phyloP scores from a whole-genome alignment of 2,797 vertebrate genomes.

The Lepus townsendii region DNA sequence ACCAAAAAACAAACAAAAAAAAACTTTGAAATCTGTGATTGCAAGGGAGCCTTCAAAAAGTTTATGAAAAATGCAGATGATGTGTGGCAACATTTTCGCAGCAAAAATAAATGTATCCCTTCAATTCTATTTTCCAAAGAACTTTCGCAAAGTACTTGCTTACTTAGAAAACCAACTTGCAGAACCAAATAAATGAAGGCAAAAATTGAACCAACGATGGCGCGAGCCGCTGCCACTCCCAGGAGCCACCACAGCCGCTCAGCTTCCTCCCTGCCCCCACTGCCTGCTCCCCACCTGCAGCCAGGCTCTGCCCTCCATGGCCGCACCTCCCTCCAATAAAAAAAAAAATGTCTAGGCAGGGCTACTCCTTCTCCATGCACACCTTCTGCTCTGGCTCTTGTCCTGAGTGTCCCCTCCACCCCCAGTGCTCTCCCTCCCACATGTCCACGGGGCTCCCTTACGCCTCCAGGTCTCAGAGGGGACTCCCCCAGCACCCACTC shows the following conservation, averaged over 20 bases:
- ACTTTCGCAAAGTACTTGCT: no score
- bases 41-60: no score
- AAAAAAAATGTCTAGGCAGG: not conserved
- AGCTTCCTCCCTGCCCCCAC: not conserved
- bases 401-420: not conserved
- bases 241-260: not conserved
- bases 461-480: not conserved
- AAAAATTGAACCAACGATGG: not conserved
- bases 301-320: no score
- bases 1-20: no score
- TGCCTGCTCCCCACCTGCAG: no score
- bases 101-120: no score
- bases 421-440: not conserved
- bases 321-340: not conserved
- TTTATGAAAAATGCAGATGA: no score
- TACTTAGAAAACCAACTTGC: not conserved
- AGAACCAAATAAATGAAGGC: not conserved
- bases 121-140: no score
- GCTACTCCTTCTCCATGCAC: not conserved
- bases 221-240: no score
- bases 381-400: not conserved
- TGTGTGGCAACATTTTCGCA: no score
- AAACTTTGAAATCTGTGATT: no score
- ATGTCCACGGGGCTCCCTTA: not conserved
- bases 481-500: not conserved